Evolutionary conservation across 2,113 vertebrate genomes (phyloP).

Genomic region (Nyctereutes procyonoides): DNA sequence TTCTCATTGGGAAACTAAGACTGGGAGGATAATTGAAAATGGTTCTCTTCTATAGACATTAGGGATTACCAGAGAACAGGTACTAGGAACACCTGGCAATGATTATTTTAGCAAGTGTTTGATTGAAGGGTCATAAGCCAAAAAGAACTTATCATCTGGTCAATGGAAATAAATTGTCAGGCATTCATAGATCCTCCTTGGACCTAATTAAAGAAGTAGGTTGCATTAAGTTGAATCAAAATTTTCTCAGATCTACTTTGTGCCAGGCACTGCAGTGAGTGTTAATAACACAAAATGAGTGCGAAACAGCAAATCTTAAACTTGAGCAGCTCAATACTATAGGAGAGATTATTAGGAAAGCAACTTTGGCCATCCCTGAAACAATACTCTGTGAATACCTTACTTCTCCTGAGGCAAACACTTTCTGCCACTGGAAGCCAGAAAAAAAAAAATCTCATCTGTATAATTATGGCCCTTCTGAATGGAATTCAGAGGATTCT

Average conservation of each 20-base stretch:
- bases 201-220: neutral
- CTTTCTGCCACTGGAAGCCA: neutral
- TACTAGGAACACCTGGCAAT: neutral
- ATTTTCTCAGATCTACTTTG: neutral
- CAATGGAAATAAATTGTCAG: neutral
- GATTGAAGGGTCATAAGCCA: neutral
- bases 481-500: neutral
- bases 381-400: neutral
- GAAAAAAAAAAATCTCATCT: neutral
- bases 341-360: neutral
- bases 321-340: neutral
- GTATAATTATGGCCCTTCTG: neutral
- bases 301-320: neutral
- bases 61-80: neutral
- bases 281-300: neutral
- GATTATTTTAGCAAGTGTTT: neutral
- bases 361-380: neutral
- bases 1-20: neutral
- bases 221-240: neutral
- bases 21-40: neutral
- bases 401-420: neutral
- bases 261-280: neutral
- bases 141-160: neutral
- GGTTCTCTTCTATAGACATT: neutral
- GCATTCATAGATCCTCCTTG: neutral